Conservation (phyloP, 2,113 vertebrate genomes). For the Protobothrops mucrosquamatus region DNA sequence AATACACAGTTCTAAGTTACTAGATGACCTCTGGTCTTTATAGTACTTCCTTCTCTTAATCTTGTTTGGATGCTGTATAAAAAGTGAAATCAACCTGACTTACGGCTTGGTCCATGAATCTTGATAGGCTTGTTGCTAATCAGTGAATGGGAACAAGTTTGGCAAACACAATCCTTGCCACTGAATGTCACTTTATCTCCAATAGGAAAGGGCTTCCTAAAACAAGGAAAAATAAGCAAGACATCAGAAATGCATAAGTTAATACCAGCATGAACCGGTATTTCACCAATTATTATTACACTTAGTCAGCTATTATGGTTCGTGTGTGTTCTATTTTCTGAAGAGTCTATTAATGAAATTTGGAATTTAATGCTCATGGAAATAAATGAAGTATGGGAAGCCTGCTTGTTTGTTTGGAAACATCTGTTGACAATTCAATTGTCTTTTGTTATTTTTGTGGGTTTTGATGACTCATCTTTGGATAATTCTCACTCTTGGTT, state of each 20-base stretch:
- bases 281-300: not conserved
- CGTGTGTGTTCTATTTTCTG: not conserved
- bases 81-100: slow-evolving; percentile 60
- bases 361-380: not conserved
- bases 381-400: not conserved
- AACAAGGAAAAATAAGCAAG: slow-evolving; percentile 27
- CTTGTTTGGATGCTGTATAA: accelerated
- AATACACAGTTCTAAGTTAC: not conserved
- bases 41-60: accelerated
- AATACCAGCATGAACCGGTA: not conserved
- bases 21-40: not conserved
- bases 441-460: not conserved
- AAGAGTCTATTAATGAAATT: not conserved
- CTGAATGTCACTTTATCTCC: slow-evolving; percentile 98
- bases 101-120: slow-evolving; percentile 96
- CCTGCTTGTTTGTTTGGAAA: not conserved
- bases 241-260: not conserved
- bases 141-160: slow-evolving; percentile 90
- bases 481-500: not conserved
- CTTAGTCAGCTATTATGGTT: not conserved
- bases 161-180: slow-evolving; percentile 96
- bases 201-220: slow-evolving; percentile 95
- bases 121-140: slow-evolving; percentile 92
- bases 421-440: not conserved
- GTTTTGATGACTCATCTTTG: not conserved